These are phyloP conservation scores for Gorsachius magnificus DNA, from an alignment of 2,797 vertebrate genomes.

Conservation along the genomic window DNA sequence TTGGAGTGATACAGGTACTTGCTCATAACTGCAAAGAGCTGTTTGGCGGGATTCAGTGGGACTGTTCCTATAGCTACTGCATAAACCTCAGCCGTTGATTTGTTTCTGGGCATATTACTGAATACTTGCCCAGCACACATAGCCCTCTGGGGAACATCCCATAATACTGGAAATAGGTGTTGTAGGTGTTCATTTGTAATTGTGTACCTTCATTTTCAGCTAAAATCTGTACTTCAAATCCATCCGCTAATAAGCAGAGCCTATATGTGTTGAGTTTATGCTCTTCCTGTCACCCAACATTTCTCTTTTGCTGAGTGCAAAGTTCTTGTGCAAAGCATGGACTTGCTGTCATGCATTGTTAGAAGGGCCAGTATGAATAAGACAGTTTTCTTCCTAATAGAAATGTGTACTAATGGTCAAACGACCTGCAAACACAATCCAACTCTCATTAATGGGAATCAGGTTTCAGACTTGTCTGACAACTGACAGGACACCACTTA, in stretches of 20 bases:
- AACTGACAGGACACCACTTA: neutral
- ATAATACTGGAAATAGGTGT: neutral
- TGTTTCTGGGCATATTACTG: neutral
- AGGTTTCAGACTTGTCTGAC: neutral
- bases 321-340: neutral
- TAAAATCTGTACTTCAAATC: neutral
- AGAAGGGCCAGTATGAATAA: neutral
- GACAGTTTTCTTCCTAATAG: neutral
- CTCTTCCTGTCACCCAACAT: neutral
- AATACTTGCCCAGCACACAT: neutral
- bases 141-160: neutral
- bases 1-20: neutral
- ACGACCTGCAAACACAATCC: neutral
- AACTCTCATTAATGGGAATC: slow-evolving; percentile 9
- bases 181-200: neutral
- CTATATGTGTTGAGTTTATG: neutral
- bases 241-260: neutral
- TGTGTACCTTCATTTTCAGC: neutral
- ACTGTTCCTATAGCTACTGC: neutral
- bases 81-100: neutral
- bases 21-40: neutral
- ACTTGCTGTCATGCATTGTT: neutral
- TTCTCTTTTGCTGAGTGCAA: neutral
- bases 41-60: neutral
- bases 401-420: neutral